These are phyloP conservation scores for Nothoprocta perdicaria DNA, from an alignment of 2,113 vertebrate species.

Conservation along the genomic window DNA sequence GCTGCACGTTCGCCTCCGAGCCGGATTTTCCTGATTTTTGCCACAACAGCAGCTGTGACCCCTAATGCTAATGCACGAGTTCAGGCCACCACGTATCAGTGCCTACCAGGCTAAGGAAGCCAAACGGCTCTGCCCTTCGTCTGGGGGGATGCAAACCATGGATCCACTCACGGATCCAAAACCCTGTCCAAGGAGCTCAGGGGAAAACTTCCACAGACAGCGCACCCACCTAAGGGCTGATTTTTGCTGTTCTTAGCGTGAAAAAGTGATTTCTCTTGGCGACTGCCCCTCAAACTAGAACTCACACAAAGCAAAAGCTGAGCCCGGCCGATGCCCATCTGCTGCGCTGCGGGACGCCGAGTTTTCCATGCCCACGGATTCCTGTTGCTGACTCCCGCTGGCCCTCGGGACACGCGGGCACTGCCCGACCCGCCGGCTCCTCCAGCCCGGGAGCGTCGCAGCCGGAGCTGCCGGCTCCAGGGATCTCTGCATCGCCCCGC, in stretches of 20 bases:
- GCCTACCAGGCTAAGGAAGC: background rate
- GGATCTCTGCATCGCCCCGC: slow-evolving; percentile 36
- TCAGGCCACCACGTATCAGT: background rate
- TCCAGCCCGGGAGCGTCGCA: background rate
- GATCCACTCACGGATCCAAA: background rate
- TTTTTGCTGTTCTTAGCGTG: background rate
- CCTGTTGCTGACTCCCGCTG: background rate
- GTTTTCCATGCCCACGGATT: rapidly evolving
- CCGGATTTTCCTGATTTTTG: too few species aligned
- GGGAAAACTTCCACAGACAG: background rate
- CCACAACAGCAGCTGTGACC: background rate
- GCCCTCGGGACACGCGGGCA: background rate
- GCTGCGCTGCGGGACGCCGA: background rate
- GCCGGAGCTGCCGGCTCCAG: background rate
- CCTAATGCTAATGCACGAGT: rapidly evolving
- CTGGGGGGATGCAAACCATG: background rate
- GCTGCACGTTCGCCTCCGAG: background rate
- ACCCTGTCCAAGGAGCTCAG: background rate
- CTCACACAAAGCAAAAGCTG: background rate
- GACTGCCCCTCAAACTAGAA: background rate
- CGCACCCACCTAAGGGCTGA: rapidly evolving
- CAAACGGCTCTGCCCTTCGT: background rate
- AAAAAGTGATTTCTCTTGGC: too few species aligned
- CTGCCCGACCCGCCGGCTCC: background rate
- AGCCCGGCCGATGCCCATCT: too few species aligned